These are phyloP conservation scores for Chionomys nivalis DNA, from an alignment of 2,113 vertebrate genomes.

Conservation along the genomic window DNA sequence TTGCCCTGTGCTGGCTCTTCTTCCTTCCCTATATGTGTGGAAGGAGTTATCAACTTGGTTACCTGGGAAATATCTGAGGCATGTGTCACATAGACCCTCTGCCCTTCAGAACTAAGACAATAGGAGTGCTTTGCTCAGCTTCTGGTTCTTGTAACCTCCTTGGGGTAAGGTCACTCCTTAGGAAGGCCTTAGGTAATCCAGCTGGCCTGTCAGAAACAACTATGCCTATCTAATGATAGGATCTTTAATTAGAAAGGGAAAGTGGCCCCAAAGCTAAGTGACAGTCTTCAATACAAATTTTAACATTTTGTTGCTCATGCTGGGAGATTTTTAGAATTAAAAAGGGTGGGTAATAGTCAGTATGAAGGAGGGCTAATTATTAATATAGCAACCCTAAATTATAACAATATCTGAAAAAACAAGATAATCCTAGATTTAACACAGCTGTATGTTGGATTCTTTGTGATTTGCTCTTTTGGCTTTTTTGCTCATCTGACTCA, in stretches of 20 bases:
- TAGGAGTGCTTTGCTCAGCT: neutral
- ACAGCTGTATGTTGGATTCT: neutral
- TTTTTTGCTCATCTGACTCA: neutral
- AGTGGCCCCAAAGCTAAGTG: neutral
- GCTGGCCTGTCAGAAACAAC: neutral
- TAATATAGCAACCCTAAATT: neutral
- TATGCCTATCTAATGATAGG: neutral
- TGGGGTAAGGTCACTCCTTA: neutral
- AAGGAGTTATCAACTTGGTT: neutral
- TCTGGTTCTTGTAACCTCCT: neutral
- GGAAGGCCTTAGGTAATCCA: neutral
- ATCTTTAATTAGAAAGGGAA: slow-evolving; percentile 24
- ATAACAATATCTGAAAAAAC: neutral
- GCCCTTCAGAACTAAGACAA: neutral
- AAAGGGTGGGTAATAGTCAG: neutral
- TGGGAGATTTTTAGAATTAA: neutral
- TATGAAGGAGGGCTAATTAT: neutral
- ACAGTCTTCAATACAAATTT: slow-evolving; percentile 1
- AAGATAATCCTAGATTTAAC: neutral
- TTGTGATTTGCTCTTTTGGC: neutral
- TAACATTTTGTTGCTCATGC: neutral
- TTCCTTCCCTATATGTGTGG: neutral
- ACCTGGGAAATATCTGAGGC: neutral
- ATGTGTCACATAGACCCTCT: neutral
- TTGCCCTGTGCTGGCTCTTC: neutral